Evolutionary conservation across 2,113 vertebrate genomes (phyloP).

Genomic region (Hypanus sabinus): DNA sequence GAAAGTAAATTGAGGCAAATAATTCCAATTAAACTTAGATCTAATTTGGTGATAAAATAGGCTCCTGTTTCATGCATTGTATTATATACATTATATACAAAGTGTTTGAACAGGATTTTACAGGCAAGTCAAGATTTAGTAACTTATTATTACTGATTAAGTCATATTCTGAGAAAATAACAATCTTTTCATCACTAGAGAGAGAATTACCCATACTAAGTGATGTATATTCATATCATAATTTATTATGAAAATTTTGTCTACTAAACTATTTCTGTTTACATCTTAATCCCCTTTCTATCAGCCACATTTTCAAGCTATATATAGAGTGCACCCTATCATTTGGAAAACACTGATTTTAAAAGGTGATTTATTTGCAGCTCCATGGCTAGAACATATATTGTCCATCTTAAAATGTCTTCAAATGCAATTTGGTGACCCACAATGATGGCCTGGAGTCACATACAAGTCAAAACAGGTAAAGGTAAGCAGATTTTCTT

Average conservation of each 20-base stretch:
- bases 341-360: background rate
- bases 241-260: background rate
- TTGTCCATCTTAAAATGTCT: no score
- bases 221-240: background rate
- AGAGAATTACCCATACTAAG: background rate
- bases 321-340: background rate
- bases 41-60: no score
- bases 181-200: background rate
- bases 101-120: no score
- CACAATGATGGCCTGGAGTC: no score
- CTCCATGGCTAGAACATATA: no score
- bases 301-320: background rate
- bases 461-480: no score
- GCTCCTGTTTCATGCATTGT: no score
- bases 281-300: background rate
- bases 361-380: background rate
- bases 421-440: no score
- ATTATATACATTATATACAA: no score
- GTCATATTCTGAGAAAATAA: background rate
- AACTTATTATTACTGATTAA: background rate
- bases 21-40: no score
- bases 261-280: background rate
- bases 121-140: background rate
- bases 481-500: no score
- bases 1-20: background rate